Evolutionary conservation across 2,797 vertebrate genomes (phyloP), one percentile per base, ranked within the genome.

Genomic region (Nannoperca obscura): DNA sequence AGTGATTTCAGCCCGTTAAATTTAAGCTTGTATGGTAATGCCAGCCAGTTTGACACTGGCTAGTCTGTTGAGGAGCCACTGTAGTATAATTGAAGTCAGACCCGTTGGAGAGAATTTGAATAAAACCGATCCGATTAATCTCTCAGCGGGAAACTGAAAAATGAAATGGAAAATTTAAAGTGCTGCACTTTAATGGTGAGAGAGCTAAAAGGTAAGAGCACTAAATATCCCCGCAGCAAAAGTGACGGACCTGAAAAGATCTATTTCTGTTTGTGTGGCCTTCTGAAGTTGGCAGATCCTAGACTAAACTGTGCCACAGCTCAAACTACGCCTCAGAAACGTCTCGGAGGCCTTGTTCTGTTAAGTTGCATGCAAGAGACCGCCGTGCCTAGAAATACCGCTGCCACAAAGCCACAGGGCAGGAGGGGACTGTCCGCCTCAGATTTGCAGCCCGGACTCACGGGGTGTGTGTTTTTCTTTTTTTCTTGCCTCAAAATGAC

Each of bases 401-500:
- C 61, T 3, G 19, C 93, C 93, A 83, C 93, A 92, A 92, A 93
- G 71, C 93, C 93, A 75, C 90, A 84, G 82, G 86, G 86, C 90
- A 90, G 92, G 85, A 91, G 89, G 87, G 91, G 88, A 89, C 76
- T 32, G 80, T 64, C 82, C 71, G 86, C 88, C 79, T 90, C 81
- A 64, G 76, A 89, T 92, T 86, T 65, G 79, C 7, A 84, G 87
- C 83, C 81, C 84, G 90, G 88, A 85, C 88, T 90, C 88, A 83
- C 2, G 71, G 88, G 87, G 86, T 85, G 89, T 93, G 89, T 27
- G 24, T 27, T 27, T 27, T 27, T 27, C 24, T 27, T 27, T 32
- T 36, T 38, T 90, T 88, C 91, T 80, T 82, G 84, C 88, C 89
- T 91, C 76, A 84, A 88, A 91, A 93, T 65, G 86, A 78, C 60